Evolutionary conservation across 1,140 invertebrate genomes (phyloP).

Genomic region (Ceratosolen solmsi): DNA sequence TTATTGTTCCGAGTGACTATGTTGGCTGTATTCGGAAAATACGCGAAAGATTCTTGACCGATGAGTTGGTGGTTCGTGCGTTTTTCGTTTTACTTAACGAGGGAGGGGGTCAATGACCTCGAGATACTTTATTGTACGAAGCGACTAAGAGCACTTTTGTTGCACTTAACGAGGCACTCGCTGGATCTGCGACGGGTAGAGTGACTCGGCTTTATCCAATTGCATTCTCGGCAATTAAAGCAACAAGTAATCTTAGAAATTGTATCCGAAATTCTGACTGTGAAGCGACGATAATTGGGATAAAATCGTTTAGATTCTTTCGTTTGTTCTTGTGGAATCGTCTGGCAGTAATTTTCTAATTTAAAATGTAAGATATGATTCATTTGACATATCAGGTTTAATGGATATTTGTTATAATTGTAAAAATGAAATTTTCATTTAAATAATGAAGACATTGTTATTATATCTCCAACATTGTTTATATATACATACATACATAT

Average conservation of each 20-base stretch:
- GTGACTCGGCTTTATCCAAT: neutral
- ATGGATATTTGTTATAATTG: too few species aligned
- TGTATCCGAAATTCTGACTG: neutral
- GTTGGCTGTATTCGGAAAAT: too few species aligned
- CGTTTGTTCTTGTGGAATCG: too few species aligned
- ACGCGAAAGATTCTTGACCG: neutral
- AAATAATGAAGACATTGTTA: too few species aligned
- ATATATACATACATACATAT: too few species aligned
- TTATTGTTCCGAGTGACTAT: neutral
- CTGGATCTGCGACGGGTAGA: neutral
- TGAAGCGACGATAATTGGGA: too few species aligned
- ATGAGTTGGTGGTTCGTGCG: neutral
- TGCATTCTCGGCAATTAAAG: neutral
- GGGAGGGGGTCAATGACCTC: neutral
- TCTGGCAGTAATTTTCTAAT: too few species aligned
- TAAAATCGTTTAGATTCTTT: too few species aligned
- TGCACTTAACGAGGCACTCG: neutral
- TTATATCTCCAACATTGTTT: too few species aligned
- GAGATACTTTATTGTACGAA: neutral
- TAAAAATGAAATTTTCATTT: too few species aligned
- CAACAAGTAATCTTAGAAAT: neutral
- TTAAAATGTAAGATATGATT: too few species aligned
- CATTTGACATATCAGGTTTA: too few species aligned
- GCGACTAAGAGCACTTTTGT: neutral
- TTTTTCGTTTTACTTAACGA: neutral